Evolutionary conservation across 1,140 invertebrate species (phyloP), one percentile per base, ranked within the genome.

Genomic region (Solenopsis invicta): DNA sequence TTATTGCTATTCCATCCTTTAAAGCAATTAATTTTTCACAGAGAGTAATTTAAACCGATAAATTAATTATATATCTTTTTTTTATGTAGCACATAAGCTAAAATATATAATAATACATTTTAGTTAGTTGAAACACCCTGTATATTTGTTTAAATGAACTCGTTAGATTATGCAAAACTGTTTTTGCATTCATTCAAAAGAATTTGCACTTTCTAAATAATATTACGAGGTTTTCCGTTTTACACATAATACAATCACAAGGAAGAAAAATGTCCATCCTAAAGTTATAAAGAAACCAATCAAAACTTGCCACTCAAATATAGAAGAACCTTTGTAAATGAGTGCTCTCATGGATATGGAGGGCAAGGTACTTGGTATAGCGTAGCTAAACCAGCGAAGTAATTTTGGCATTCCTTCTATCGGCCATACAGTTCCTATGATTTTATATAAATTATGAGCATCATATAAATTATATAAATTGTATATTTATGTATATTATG

Each of bases 401-500:
- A 93, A 90, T 18, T 88, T 87, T 1, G 97, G 96, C 96, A 97
- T 97, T 9, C 96, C 97, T 94, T 99, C 98, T n/a, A 98, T 88
- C 0, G 98, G 98, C 98, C 98, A 99, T 24, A 99, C 96, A n/a
- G 98, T 96, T 88, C 98, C 98, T 98, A 94, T 10, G 10, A 81
- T 61, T 75, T 61, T n/a, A 24, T 50, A 41, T 2, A 74, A 61
- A 29, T 84, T 59, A 84, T n/a, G n/a, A n/a, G n/a, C n/a, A n/a
- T n/a, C n/a, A n/a, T n/a, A n/a, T n/a, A n/a, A n/a, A n/a, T n/a
- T n/a, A n/a, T n/a, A n/a, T n/a, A n/a, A n/a, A n/a, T n/a, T n/a
- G n/a, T n/a, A n/a, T n/a, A n/a, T n/a, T n/a, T n/a, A n/a, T n/a
- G n/a, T n/a, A n/a, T n/a, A n/a, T n/a, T n/a, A n/a, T n/a, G n/a